These are phyloP conservation scores for Megalops atlanticus DNA, from an alignment of 2,113 vertebrate genomes.

Conservation along the genomic window DNA sequence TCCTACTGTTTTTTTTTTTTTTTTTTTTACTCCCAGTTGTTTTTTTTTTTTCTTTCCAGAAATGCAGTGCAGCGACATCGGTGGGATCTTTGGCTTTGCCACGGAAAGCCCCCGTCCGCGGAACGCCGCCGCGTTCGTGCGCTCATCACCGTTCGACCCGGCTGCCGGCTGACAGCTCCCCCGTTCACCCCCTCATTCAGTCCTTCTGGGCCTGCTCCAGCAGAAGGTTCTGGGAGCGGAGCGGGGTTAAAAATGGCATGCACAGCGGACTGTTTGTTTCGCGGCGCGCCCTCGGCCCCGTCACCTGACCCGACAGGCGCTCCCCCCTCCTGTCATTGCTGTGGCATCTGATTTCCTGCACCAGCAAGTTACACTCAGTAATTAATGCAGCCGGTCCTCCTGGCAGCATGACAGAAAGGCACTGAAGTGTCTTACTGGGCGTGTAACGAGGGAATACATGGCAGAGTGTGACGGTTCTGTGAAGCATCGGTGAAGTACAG, in stretches of 20 bases:
- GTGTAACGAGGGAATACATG: no score
- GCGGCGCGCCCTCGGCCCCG: not conserved
- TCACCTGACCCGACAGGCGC: not conserved
- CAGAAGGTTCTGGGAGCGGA: not conserved
- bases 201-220: not conserved
- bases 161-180: no score
- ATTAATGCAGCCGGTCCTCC: no score
- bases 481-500: no score
- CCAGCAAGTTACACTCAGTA: no score
- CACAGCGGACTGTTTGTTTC: not conserved
- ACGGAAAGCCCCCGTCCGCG: not conserved
- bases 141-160: no score
- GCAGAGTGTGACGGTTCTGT: no score
- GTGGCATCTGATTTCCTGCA: no score
- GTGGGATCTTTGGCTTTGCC: not conserved
- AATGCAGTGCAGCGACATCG: not conserved
- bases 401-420: no score
- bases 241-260: not conserved
- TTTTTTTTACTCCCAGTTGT: no score
- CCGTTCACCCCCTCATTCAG: not conserved
- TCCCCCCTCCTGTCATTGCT: not conserved
- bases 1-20: constrained; percentile 18
- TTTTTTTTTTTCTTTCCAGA: not conserved
- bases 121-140: no score
- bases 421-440: no score